Evolutionary conservation across 2,797 vertebrate genomes (phyloP).

Genomic region (Meriones psammophilus): DNA sequence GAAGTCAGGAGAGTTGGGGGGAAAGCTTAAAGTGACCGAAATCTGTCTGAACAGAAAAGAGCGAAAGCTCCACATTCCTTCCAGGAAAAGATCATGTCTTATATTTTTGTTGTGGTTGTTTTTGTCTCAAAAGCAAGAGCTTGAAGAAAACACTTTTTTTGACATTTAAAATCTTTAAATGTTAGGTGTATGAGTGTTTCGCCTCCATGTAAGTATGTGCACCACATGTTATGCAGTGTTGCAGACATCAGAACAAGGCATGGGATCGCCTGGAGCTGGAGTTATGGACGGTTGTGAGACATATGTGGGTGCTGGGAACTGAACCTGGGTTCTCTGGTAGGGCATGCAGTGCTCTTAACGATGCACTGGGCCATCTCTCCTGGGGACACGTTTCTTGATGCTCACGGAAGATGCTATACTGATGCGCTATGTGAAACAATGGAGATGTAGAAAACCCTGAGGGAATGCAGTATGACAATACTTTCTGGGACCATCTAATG

Average conservation of each 20-base stretch:
- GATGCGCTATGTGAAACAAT: constrained; percentile 91
- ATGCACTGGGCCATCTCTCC: neutral
- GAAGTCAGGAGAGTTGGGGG: neutral
- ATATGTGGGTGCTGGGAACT: neutral
- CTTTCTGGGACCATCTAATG: neutral
- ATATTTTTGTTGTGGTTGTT: neutral
- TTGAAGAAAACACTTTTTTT: neutral
- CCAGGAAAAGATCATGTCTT: neutral
- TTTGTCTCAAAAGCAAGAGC: neutral
- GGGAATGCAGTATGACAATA: constrained; percentile 89
- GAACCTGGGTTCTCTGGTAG: neutral
- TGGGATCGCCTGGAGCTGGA: neutral
- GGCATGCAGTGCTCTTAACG: neutral
- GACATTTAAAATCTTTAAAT: neutral
- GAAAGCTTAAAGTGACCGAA: constrained; percentile 29
- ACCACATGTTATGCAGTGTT: neutral
- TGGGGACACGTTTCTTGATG: neutral
- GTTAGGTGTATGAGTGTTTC: neutral
- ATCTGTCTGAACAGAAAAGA: neutral
- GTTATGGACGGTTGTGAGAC: neutral
- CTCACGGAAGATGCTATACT: constrained; percentile 87
- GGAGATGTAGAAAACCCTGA: constrained; percentile 89
- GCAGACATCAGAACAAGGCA: neutral
- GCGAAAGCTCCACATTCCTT: neutral
- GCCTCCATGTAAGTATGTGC: neutral